Conservation (phyloP, 1,140 invertebrate species). For the Pararge aegeria region DNA sequence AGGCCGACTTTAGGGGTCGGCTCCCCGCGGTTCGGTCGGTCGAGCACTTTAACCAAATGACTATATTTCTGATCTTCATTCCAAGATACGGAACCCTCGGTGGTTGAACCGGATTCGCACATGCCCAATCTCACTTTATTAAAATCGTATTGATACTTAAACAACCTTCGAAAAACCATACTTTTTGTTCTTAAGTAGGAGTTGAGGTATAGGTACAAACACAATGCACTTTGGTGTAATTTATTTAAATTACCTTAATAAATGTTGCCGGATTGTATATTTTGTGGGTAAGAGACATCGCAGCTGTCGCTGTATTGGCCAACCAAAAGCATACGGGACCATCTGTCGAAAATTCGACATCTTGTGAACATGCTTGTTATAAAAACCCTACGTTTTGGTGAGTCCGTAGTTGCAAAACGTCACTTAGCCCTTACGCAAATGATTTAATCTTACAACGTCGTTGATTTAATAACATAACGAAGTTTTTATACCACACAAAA, state of each 20-base stretch:
- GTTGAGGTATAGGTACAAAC: too few species aligned
- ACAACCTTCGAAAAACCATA: background rate
- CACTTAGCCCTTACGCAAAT: background rate
- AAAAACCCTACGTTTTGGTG: conserved; percentile 1
- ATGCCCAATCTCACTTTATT: too few species aligned
- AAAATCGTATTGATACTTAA: too few species aligned
- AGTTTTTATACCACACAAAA: too few species aligned
- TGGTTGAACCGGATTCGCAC: too few species aligned
- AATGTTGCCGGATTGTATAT: conserved; percentile 1
- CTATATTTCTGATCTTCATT: too few species aligned
- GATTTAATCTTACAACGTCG: too few species aligned
- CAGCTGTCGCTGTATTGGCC: conserved; percentile 19
- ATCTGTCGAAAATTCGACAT: conserved; percentile 19
- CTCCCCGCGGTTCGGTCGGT: too few species aligned
- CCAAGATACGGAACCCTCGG: too few species aligned
- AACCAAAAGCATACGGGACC: conserved; percentile 14
- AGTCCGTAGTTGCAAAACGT: background rate
- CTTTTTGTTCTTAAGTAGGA: background rate
- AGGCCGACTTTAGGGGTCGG: too few species aligned
- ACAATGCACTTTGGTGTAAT: background rate
- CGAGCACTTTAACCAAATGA: too few species aligned
- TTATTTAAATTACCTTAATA: background rate
- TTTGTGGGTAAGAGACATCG: conserved; percentile 3
- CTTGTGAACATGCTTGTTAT: background rate
- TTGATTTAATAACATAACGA: too few species aligned